These are phyloP conservation scores for Mimas tiliae DNA, from an alignment of 2,888 invertebrate species.

Conservation along the genomic window DNA sequence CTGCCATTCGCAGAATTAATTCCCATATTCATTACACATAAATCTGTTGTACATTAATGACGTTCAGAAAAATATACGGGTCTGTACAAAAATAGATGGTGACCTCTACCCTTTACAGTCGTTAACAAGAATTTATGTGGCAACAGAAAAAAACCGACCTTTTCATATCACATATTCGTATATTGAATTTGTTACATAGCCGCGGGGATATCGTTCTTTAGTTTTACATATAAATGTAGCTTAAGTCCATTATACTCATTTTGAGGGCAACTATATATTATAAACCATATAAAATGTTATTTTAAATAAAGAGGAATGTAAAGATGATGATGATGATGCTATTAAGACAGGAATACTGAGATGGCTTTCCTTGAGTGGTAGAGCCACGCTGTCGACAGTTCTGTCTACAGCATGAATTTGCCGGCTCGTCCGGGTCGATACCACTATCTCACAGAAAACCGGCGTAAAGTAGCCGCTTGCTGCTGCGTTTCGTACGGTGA, in stretches of 20 bases:
- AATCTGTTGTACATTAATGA: not conserved
- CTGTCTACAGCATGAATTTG: too few species aligned
- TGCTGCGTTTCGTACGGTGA: too few species aligned
- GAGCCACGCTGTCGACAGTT: too few species aligned
- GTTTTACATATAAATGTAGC: constrained; percentile 14
- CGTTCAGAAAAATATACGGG: constrained; percentile 39
- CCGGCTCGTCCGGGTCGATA: too few species aligned
- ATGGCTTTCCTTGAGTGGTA: too few species aligned
- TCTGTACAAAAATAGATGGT: constrained; percentile 40
- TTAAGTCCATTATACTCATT: not conserved
- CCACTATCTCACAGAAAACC: too few species aligned
- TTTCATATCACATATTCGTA: constrained; percentile 26
- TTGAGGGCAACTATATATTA: too few species aligned
- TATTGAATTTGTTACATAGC: constrained; percentile 36
- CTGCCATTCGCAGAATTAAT: not conserved
- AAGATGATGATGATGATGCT: too few species aligned
- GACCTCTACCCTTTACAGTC: constrained; percentile 45
- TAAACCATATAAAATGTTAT: too few species aligned
- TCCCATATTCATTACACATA: not conserved
- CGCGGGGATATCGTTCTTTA: not conserved
- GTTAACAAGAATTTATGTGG: constrained; percentile 64
- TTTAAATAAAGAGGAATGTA: too few species aligned
- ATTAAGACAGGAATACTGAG: too few species aligned
- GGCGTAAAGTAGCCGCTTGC: too few species aligned
- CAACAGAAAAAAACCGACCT: constrained; percentile 18